Evolutionary conservation across 2,113 vertebrate genomes (phyloP), one percentile per base, ranked within the genome.

Genomic region (Plectropomus leopardus): DNA sequence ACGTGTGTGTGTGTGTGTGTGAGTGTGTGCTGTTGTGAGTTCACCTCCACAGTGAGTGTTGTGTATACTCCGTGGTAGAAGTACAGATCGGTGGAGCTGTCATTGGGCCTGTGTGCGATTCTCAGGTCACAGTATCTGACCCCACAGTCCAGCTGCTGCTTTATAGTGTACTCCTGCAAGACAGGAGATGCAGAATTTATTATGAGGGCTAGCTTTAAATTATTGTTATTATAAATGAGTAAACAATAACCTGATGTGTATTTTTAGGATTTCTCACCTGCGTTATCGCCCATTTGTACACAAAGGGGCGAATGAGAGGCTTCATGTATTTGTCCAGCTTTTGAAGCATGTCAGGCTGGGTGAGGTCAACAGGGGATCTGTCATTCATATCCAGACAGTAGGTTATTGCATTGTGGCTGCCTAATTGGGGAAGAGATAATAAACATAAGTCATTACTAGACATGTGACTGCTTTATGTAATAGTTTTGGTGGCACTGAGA

Each of bases 41-140:
- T 88, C 84, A 96, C 95, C 95, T 95, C 88, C 50, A 96, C 95
- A 26, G 95, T 96, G 59, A 95, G 69, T 0, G 93, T 93, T 87
- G 94, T 96, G 87, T 95, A 96, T 15, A 96, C 94, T 0, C 95
- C 95, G 10, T 96, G 95, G 89, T 95, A 95, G 92, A 96, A 96
- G 88, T 95, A 95, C 2, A 96, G 90, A 60, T 95, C 91, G 0
- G 73, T 80, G 36, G 95, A 94, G 80, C 47, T 88, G 91, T 96
- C 95, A 5, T 94, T 94, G 50, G 95, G 95, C 58, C 94, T 85
- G 87, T 89, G 94, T 15, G 94, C 95, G 3, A 96, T 95, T 42
- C 95, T 93, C 78, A 96, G 89, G 84, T 96, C 95, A 24, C 93
- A 95, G 89, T 95, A 96, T 72, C 95, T 87, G 57, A 96, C 90